phyloP scores from a whole-genome alignment of 2,888 invertebrate genomes.

The Melinaea menophilus region DNA sequence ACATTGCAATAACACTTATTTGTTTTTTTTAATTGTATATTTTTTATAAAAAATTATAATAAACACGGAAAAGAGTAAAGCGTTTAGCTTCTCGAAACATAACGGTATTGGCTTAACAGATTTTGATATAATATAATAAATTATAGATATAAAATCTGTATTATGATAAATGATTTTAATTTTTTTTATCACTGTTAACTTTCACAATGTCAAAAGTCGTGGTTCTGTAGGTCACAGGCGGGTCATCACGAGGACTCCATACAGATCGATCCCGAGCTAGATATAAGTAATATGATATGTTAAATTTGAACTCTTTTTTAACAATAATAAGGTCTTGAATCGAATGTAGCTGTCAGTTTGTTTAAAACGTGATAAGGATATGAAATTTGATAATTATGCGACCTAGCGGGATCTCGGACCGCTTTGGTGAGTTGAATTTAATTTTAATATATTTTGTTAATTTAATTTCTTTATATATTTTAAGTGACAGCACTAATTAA shows the following conservation, averaged over 20 bases:
- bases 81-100: neutral
- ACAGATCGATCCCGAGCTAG: constrained; percentile 51
- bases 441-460: too few species aligned
- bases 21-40: too few species aligned
- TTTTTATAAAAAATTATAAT: neutral
- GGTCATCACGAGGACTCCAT: constrained; percentile 58
- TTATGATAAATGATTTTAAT: neutral
- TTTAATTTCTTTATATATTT: too few species aligned
- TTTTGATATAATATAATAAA: too few species aligned
- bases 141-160: too few species aligned
- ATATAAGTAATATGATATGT: constrained; percentile 28
- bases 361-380: constrained; percentile 58
- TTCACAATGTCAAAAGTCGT: constrained; percentile 61
- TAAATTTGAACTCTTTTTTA: constrained; percentile 39
- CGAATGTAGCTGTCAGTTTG: constrained; percentile 27
- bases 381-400: constrained; percentile 39
- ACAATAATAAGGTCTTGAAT: constrained; percentile 30
- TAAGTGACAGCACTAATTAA: too few species aligned
- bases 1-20: too few species aligned
- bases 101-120: too few species aligned
- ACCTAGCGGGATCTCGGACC: constrained; percentile 40
- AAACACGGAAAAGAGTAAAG: neutral
- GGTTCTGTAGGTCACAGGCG: constrained; percentile 68
- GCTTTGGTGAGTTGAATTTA: constrained; percentile 22
- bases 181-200: constrained; percentile 41